Evolutionary conservation across 1,140 invertebrate species (phyloP).

Genomic region (Bombus pascuorum): DNA sequence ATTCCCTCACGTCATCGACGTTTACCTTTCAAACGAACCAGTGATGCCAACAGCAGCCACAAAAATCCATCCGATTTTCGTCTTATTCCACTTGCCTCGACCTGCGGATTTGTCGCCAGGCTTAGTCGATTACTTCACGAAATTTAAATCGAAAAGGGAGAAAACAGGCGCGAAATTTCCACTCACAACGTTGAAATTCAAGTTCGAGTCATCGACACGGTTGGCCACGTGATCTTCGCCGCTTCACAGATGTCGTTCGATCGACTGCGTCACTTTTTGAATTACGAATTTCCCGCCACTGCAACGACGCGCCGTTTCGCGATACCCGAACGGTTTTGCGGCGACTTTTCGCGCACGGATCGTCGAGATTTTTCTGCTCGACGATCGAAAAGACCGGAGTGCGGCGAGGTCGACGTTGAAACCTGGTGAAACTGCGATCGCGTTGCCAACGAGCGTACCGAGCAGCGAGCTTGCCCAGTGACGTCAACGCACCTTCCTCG

Average conservation of each 20-base stretch:
- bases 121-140: neutral
- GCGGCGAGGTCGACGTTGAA: constrained; percentile 39
- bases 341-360: neutral
- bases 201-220: constrained; percentile 11
- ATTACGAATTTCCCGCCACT: constrained; percentile 37
- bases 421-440: constrained; percentile 58
- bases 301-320: neutral
- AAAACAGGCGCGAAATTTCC: neutral
- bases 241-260: constrained; percentile 48
- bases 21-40: constrained; percentile 49
- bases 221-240: constrained; percentile 29
- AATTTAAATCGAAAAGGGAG: neutral
- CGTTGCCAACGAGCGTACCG: constrained; percentile 53
- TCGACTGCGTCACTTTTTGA: constrained; percentile 17
- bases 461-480: constrained; percentile 57
- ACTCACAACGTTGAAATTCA: neutral
- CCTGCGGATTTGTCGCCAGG: too few relatives aligned
- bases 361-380: neutral
- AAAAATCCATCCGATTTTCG: neutral
- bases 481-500: constrained; percentile 64
- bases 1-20: constrained; percentile 54
- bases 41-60: constrained; percentile 22
- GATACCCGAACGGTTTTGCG: neutral
- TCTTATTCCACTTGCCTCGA: neutral
- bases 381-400: neutral